Conservation (phyloP, 2,113 vertebrate species). For the Alouatta palliata region DNA sequence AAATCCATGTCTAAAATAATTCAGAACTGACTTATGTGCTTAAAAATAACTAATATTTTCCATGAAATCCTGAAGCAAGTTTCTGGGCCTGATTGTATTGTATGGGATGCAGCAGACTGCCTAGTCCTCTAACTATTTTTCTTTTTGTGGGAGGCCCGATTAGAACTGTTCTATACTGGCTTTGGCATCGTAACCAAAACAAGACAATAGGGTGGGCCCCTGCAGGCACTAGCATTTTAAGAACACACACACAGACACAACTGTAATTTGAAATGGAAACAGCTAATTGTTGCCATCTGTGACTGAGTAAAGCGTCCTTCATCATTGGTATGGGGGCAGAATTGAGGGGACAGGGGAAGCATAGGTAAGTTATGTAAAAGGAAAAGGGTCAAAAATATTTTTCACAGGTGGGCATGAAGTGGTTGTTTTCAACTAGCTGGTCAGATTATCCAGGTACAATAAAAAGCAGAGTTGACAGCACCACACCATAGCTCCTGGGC, state of each 20-base stretch:
- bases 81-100: slow-evolving; percentile 38
- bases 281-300: slow-evolving; percentile 53
- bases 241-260: slow-evolving; percentile 25
- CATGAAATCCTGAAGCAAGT: slow-evolving; percentile 42
- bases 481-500: neutral
- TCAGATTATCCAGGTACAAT: neutral
- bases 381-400: neutral
- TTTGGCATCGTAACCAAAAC: slow-evolving; percentile 59
- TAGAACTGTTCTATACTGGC: slow-evolving; percentile 56
- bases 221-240: slow-evolving; percentile 55
- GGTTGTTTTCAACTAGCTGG: neutral
- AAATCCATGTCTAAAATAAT: neutral
- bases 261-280: slow-evolving; percentile 68
- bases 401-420: neutral
- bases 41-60: slow-evolving; percentile 75
- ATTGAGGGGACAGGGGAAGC: neutral
- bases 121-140: slow-evolving; percentile 65
- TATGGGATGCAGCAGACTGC: neutral
- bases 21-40: slow-evolving; percentile 66
- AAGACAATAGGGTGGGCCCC: slow-evolving; percentile 54
- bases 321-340: neutral
- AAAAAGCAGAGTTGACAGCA: neutral
- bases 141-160: slow-evolving; percentile 62
- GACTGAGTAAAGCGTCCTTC: neutral
- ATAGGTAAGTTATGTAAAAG: neutral